Evolutionary conservation across 2,797 vertebrate species (phyloP), one percentile per base, ranked within the genome.

Genomic region (Cyprinella venusta): DNA sequence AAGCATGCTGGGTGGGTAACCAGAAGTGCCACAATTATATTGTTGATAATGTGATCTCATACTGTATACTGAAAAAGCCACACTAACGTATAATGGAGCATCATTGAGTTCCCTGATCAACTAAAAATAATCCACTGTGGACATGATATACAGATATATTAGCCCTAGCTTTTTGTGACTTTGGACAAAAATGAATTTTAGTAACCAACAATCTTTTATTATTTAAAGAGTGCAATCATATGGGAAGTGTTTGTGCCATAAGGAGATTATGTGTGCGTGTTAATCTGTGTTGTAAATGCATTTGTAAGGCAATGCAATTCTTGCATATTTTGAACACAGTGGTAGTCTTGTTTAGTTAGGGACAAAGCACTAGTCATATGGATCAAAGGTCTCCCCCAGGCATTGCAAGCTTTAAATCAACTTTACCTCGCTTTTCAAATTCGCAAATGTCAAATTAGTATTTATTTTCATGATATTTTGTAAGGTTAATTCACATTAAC

Each of bases 291-390:
- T 30, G n/a, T 24, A 52, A 50, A 50, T 72, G 45, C 26, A 30
- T 33, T 19, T 52, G 26, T 19, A 52, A 72, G 8, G 45, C 48
- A 72, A 19, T 50, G 24, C 9, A 50, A 72, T 72, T 21, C 9
- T 50, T 72, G 24, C 70, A 52, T 0, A 5, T 72, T 70, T 52
- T 52, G 8, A 72, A 50, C 70, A 52, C 70, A 52, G 69, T 10
- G 26, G 19, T 50, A 72, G 38, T 45, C 38, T 63, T 72, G 45
- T 72, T 71, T 9, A 72, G 45, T 72, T 48, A 19, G 10, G 24
- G 45, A 72, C 45, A 63, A 63, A 63, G 26, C 24, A 8, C 26
- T 63, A 69, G 67, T 69, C 67, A 69, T n/a, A 56, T 75, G 71
- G 33, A 56, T 38, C 30, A 38, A 38, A 56, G 19, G 30, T 56